Conservation (phyloP, 2,113 vertebrate species). For the Furnarius figulus region DNA sequence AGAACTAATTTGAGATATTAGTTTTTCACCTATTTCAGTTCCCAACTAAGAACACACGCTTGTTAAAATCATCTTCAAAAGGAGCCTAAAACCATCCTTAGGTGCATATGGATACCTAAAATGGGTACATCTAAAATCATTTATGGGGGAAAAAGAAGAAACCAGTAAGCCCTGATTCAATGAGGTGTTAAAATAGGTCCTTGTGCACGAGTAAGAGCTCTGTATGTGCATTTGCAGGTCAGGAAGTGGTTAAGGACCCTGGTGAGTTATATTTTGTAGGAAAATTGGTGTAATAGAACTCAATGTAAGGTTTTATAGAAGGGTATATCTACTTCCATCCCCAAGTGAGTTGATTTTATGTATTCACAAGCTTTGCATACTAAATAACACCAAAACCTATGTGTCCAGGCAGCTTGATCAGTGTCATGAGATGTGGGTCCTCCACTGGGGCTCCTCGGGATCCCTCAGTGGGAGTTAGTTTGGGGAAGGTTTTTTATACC, state of each 20-base stretch:
- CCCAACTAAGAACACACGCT: neutral
- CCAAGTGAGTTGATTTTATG: neutral
- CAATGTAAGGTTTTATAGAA: neutral
- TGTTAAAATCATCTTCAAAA: neutral
- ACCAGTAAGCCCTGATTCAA: neutral
- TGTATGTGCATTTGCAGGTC: neutral
- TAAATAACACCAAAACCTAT: neutral
- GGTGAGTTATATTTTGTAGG: neutral
- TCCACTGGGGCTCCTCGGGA: neutral
- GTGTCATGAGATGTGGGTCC: neutral
- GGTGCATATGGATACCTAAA: neutral
- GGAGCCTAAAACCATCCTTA: neutral
- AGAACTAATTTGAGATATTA: neutral
- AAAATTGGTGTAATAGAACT: neutral
- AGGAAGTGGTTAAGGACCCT: neutral
- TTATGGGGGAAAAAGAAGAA: neutral
- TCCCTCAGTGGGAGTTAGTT: neutral
- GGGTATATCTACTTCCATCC: neutral
- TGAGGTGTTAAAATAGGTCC: neutral
- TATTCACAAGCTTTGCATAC: neutral
- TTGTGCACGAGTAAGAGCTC: neutral
- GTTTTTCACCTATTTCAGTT: neutral
- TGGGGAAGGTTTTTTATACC: neutral
- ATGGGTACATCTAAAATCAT: neutral
- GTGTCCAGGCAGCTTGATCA: neutral